A percentile compares a stretch with the other conserved stretches of the same genome.
Evolutionary conservation across 2,888 invertebrate genomes (phyloP).

Genomic region (Cynaeus angustus): DNA sequence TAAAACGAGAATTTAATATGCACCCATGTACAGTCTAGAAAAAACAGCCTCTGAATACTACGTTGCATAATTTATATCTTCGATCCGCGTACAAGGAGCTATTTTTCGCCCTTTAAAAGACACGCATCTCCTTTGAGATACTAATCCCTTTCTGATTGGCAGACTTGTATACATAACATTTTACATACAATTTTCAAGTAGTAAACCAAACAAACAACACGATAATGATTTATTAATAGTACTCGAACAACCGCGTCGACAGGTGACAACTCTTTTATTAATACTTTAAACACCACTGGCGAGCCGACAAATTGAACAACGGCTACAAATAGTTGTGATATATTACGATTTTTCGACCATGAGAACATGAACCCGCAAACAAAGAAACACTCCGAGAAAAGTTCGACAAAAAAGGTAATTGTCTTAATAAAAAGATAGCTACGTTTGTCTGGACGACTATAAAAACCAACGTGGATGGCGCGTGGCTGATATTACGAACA

Average conservation of each 20-base stretch:
- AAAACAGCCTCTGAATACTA: too few species aligned
- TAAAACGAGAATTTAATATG: too few species aligned
- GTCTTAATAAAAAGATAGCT: too few species aligned
- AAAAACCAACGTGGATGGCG: too few species aligned
- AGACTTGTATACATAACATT: not conserved
- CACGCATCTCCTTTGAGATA: not conserved
- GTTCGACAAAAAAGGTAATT: too few species aligned
- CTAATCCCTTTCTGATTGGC: not conserved
- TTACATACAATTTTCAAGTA: not conserved
- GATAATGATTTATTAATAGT: constrained; percentile 9
- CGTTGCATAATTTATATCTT: too few species aligned
- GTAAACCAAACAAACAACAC: not conserved
- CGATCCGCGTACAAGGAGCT: too few species aligned
- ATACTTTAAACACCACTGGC: constrained; percentile 10
- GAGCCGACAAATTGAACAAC: constrained; percentile 8
- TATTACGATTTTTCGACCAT: not conserved
- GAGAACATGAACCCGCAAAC: too few species aligned
- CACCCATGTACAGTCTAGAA: too few species aligned
- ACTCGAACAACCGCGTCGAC: constrained; percentile 7
- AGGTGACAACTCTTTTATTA: constrained; percentile 9
- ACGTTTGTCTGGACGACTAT: too few species aligned
- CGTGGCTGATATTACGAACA: too few species aligned
- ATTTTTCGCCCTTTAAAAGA: not conserved
- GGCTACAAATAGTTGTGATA: not conserved
- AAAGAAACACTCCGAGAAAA: too few species aligned